Evolutionary conservation across 2,113 vertebrate species (phyloP).

Genomic region (Epinephelus moara): DNA sequence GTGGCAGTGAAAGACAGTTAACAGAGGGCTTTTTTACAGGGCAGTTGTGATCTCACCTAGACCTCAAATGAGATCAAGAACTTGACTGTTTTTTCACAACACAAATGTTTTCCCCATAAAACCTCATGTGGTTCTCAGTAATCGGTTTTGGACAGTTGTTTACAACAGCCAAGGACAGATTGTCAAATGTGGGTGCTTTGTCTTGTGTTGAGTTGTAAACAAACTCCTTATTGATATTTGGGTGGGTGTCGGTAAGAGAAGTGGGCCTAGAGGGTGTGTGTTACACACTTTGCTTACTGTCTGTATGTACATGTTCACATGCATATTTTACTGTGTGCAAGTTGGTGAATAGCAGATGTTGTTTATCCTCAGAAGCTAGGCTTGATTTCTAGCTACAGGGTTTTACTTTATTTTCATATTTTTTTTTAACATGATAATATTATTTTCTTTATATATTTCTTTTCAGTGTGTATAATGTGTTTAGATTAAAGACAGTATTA

Average conservation of each 20-base stretch:
- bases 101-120: conserved; percentile 7
- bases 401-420: too few relatives aligned
- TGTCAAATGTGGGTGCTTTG: not conserved
- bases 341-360: too few relatives aligned
- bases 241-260: not conserved
- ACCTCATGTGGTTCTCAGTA: conserved; percentile 5
- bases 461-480: not conserved
- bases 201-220: not conserved
- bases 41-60: not conserved
- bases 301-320: not conserved
- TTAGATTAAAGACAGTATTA: not conserved
- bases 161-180: not conserved
- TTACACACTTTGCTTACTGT: not conserved
- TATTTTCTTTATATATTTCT: too few relatives aligned
- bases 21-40: not conserved
- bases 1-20: not conserved
- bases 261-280: too few relatives aligned
- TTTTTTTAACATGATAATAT: too few relatives aligned
- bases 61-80: not conserved
- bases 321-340: too few relatives aligned
- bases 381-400: not conserved
- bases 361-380: too few relatives aligned
- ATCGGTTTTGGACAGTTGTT: conserved; percentile 7
- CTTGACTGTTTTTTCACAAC: not conserved
- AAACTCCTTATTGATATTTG: not conserved